A percentile compares a stretch with the other conserved stretches of the same genome.
phyloP scores from a whole-genome alignment of 2,113 vertebrate species.

The Melanerpes formicivorus region DNA sequence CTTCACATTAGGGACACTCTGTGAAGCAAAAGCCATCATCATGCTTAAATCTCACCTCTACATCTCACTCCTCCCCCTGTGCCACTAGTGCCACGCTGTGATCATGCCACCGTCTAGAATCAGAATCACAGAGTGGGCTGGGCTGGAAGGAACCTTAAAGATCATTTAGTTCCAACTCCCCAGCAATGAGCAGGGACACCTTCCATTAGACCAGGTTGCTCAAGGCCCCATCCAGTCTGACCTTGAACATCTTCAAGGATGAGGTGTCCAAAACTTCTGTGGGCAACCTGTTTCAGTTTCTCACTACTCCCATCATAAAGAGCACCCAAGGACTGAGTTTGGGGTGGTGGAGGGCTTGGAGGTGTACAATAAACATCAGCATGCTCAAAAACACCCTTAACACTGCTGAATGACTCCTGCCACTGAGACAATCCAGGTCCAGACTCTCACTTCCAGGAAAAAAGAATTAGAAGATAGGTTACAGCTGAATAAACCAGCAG shows the following conservation, averaged over 20 bases:
- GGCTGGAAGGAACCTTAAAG: too few relatives aligned
- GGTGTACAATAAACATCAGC: accelerated
- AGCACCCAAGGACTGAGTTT: too few relatives aligned
- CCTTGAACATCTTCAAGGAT: too few relatives aligned
- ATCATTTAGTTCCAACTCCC: too few relatives aligned
- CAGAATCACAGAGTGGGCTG: too few relatives aligned
- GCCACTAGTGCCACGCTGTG: not conserved
- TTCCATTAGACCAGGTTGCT: too few relatives aligned
- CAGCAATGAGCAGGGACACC: too few relatives aligned
- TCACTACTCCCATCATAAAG: not conserved
- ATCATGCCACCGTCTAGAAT: not conserved
- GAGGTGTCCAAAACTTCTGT: too few relatives aligned
- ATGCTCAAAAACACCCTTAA: too few relatives aligned
- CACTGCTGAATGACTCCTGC: not conserved
- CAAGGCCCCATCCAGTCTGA: too few relatives aligned
- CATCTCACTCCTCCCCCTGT: not conserved
- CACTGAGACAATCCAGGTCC: not conserved
- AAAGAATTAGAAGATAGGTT: not conserved
- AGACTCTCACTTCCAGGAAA: not conserved
- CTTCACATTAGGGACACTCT: accelerated
- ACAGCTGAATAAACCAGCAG: not conserved
- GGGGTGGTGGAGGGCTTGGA: not conserved
- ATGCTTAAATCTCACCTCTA: not conserved
- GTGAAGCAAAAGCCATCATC: not conserved
- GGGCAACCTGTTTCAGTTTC: too few relatives aligned